Evolutionary conservation across 2,888 invertebrate species (phyloP), one percentile per base, ranked within the genome.

Genomic region (Phymatocera aterrima): DNA sequence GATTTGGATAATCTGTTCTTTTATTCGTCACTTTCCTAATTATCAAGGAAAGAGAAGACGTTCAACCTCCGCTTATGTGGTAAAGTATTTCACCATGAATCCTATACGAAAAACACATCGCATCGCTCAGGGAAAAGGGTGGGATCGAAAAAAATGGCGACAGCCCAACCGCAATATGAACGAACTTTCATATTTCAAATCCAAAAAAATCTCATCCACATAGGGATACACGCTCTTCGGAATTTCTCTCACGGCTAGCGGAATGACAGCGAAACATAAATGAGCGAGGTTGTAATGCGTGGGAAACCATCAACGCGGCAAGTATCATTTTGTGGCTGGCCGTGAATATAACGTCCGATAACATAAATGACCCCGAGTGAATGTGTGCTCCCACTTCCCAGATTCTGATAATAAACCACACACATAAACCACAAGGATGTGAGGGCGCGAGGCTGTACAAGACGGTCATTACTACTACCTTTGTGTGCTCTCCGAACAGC

Each of bases 401-500:
- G 43, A 46, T 68, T 43, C 46, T 24, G 46, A 43, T 43, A 43
- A 24, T 24, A 46, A 43, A 28, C 28, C 46, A 24, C 24, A 46
- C 46, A 46, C n/a, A 43, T n/a, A 46, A 12, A 8, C 28, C 46
- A 46, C 46, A 46, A 68, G 68, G 46, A 68, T 68, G 68, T 68
- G 34, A 34, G 68, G 68, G 68, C 68, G 28, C 68, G 28, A 68
- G 68, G 68, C 24, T 43, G 24, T 68, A 34, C 68, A 24, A 24
- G 46, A 46, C 43, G 68, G 68, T 68, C 68, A 68, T 68, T 68
- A 68, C 43, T 68, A 46, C 24, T 68, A 46, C 46, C 68, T 46
- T 68, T 68, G 68, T 68, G n/a, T 68, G 46, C 28, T 68, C 21
- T 28, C n/a, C 24, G 68, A 43, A 43, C 28, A 46, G 68, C 61